phyloP scores from a whole-genome alignment of 1,140 invertebrate species.

The Coenobita brevimanus region DNA sequence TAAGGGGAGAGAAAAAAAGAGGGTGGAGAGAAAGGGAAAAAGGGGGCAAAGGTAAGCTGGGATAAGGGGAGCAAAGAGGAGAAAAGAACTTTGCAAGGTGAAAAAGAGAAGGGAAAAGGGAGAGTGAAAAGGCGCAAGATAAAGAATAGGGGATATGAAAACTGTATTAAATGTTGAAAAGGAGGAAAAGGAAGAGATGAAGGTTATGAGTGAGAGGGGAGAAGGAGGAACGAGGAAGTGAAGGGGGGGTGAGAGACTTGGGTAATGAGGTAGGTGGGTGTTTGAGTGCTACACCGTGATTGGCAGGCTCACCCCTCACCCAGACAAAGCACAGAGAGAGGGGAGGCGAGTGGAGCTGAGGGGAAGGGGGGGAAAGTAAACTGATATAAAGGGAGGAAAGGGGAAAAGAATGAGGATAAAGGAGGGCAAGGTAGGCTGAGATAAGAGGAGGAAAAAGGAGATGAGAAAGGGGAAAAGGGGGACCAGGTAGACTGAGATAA shows the following conservation, averaged over 20 bases:
- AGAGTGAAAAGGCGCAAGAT: neutral
- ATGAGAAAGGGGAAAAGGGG: neutral
- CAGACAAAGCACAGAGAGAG: constrained; percentile 3
- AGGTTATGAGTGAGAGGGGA: neutral
- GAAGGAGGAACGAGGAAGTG: too few relatives aligned
- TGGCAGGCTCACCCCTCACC: too few relatives aligned
- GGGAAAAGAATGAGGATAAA: neutral
- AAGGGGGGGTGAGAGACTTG: too few relatives aligned
- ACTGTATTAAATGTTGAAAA: neutral
- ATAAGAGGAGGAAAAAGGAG: neutral
- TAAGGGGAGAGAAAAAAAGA: neutral
- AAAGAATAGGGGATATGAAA: neutral
- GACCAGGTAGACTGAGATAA: too few relatives aligned
- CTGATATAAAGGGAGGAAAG: neutral
- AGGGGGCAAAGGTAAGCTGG: neutral
- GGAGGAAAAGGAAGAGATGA: neutral
- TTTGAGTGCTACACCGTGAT: neutral
- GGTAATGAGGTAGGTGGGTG: too few relatives aligned
- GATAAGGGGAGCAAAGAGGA: neutral
- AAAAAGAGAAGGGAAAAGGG: neutral
- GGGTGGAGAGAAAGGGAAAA: neutral
- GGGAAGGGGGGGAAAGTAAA: neutral
- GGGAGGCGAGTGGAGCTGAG: neutral
- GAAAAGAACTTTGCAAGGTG: too few relatives aligned
- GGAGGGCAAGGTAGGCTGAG: neutral